phyloP scores from a whole-genome alignment of 1,140 invertebrate genomes.

The Liolophura sinensis region DNA sequence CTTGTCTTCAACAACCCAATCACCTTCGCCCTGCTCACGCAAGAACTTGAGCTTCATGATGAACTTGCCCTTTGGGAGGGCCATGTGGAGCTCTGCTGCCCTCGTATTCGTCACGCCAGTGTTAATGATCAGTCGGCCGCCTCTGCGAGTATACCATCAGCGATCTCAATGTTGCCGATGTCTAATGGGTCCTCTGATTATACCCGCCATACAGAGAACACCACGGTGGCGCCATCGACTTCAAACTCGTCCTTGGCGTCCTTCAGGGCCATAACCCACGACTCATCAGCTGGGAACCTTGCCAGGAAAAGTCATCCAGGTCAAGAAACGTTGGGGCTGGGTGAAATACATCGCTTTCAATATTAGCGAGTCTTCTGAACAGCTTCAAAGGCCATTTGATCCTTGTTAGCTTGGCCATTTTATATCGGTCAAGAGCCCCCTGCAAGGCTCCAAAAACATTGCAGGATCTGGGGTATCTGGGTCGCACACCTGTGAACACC shows the following conservation, averaged over 20 bases:
- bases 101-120: not conserved
- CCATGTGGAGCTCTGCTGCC: not conserved
- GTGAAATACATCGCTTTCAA: not conserved
- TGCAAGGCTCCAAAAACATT: no score
- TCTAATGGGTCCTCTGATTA: no score
- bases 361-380: not conserved
- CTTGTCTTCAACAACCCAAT: slow-evolving; percentile 10
- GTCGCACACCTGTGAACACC: no score
- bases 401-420: no score
- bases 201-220: no score
- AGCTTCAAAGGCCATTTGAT: no score
- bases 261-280: not conserved
- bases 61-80: no score
- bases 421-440: no score
- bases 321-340: not conserved
- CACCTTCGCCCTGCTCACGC: not conserved
- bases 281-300: not conserved
- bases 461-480: no score
- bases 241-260: slow-evolving; percentile 5
- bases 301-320: not conserved
- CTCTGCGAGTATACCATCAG: no score
- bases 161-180: no score
- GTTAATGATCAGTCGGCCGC: not conserved
- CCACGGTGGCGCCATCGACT: not conserved
- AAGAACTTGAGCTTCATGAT: slow-evolving; percentile 7